Percentiles rank a stretch among this genome's conserved stretches.
Conservation (phyloP, 2,888 invertebrate species). For the Sarcophaga carnaria region DNA sequence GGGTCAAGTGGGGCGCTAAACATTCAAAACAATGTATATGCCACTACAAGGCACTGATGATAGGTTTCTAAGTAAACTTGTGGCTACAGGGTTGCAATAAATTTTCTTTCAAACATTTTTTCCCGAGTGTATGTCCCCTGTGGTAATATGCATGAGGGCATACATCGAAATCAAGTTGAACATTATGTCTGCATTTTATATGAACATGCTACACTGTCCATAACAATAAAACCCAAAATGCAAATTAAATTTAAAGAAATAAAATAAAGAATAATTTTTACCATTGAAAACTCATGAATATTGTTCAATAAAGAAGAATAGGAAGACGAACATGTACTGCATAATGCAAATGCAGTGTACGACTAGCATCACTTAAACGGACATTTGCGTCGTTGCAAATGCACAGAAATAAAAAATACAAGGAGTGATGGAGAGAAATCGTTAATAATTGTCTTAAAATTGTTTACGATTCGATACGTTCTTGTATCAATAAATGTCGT, state of each 20-base stretch:
- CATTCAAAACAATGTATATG: too few species aligned
- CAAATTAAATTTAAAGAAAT: conserved; percentile 39
- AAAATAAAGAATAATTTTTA: too few species aligned
- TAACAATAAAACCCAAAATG: conserved; percentile 30
- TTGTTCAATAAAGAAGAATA: background rate
- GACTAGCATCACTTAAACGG: background rate
- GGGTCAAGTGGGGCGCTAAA: too few species aligned
- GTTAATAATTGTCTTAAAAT: conserved; percentile 50
- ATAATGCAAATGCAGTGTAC: conserved; percentile 21
- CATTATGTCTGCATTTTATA: conserved; percentile 36
- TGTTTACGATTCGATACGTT: conserved; percentile 36
- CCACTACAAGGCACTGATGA: too few species aligned
- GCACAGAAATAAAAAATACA: too few species aligned
- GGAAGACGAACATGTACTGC: conserved; percentile 4
- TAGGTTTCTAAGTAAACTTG: too few species aligned
- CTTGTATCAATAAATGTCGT: conserved; percentile 51
- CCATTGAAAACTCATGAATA: conserved; percentile 1
- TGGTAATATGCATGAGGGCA: background rate
- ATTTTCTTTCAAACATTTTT: background rate
- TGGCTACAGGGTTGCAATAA: too few species aligned
- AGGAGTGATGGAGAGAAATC: conserved; percentile 5
- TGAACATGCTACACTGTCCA: conserved; percentile 41
- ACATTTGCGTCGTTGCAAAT: conserved; percentile 1
- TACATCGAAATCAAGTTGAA: background rate
- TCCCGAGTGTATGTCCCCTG: conserved; percentile 1